These are phyloP conservation scores for Yponomeuta evonymella DNA, from an alignment of 2,888 invertebrate genomes.

Conservation along the genomic window DNA sequence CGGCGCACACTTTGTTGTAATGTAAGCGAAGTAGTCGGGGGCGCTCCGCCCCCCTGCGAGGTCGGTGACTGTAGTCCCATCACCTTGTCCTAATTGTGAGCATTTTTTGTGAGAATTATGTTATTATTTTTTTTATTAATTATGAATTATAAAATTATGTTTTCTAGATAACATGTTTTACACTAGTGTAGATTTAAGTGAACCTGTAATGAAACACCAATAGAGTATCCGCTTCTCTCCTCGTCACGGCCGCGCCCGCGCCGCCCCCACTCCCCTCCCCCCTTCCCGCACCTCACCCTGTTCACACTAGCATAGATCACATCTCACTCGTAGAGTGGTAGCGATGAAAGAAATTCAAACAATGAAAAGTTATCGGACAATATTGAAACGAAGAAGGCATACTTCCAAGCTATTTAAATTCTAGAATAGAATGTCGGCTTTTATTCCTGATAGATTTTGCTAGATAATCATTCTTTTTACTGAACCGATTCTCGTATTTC, in stretches of 20 bases:
- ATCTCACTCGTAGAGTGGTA: constrained; percentile 70
- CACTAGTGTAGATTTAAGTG: constrained; percentile 74
- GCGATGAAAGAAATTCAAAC: constrained; percentile 55
- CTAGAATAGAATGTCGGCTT: constrained; percentile 72
- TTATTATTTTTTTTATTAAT: constrained; percentile 52
- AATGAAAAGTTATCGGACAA: constrained; percentile 71
- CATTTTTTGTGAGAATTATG: constrained; percentile 73
- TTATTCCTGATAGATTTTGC: constrained; percentile 75
- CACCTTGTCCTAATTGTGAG: constrained; percentile 68
- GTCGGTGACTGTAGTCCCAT: constrained; percentile 56
- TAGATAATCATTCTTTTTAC: constrained; percentile 66
- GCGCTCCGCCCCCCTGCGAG: constrained; percentile 28
- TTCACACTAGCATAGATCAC: constrained; percentile 65
- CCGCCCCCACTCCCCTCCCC: constrained; percentile 27
- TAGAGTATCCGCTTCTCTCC: constrained; percentile 76
- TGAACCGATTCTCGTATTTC: constrained; percentile 60
- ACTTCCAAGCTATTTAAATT: constrained; percentile 73
- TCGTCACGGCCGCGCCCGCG: constrained; percentile 51
- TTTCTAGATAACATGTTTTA: constrained; percentile 73
- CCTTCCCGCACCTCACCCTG: constrained; percentile 31
- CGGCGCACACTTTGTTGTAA: constrained; percentile 67
- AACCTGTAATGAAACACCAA: constrained; percentile 75
- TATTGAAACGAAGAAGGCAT: constrained; percentile 69
- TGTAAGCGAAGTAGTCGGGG: constrained; percentile 59
- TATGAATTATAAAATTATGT: constrained; percentile 65